These are phyloP conservation scores for Diorhabda elongata DNA, from an alignment of 1,140 invertebrate genomes.

Conservation along the genomic window DNA sequence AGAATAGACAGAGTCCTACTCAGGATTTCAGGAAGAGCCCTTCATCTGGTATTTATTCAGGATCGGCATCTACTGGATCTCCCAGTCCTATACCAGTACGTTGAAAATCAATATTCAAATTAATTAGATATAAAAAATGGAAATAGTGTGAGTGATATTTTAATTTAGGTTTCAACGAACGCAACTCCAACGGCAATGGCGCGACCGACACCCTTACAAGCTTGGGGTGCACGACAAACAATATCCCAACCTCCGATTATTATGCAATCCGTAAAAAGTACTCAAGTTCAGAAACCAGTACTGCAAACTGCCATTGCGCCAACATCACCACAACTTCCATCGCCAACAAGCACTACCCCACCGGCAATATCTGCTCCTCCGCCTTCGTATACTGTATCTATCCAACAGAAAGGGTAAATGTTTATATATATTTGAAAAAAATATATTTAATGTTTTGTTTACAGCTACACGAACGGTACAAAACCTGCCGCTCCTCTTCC, in stretches of 20 bases:
- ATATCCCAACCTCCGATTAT: slow-evolving; percentile 88
- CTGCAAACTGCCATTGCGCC: slow-evolving; percentile 90
- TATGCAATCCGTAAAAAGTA: slow-evolving; percentile 94
- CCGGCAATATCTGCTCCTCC: slow-evolving; percentile 61
- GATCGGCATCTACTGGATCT: slow-evolving; percentile 72
- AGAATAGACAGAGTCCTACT: slow-evolving; percentile 80
- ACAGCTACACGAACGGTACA: slow-evolving; percentile 48
- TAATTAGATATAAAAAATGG: not conserved
- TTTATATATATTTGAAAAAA: not conserved
- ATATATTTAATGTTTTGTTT: not conserved
- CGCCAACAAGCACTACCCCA: slow-evolving; percentile 43
- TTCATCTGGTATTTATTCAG: slow-evolving; percentile 76
- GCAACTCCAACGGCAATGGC: slow-evolving; percentile 60
- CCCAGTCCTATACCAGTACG: slow-evolving; percentile 72
- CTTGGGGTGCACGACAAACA: slow-evolving; percentile 74
- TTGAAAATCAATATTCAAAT: not conserved
- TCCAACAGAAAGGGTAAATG: slow-evolving; percentile 61
- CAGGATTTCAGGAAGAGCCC: slow-evolving; percentile 66
- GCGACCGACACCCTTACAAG: slow-evolving; percentile 68
- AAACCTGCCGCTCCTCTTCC: slow-evolving; percentile 57
- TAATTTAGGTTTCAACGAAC: slow-evolving; percentile 49
- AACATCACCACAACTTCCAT: slow-evolving; percentile 58
- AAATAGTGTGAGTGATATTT: not conserved
- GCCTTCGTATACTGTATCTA: slow-evolving; percentile 74
- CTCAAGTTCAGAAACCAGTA: slow-evolving; percentile 89